Base-by-base conservation (phyloP, 2,888 invertebrate genomes). In the Erebia epiphron region DNA sequence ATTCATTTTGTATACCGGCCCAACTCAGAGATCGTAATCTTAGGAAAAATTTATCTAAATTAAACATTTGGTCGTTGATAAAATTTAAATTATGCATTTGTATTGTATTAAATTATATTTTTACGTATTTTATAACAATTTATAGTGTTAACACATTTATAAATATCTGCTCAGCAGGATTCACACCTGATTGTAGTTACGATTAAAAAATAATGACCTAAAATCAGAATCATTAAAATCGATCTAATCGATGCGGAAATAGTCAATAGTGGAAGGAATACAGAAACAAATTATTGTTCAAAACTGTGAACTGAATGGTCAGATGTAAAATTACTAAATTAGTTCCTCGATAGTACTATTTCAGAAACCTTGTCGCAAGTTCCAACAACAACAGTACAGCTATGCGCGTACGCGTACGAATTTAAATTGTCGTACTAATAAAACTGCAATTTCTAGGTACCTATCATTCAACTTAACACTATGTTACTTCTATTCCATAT, bases 21-120 rank as follows among this genome's bases (percentile, higher is more conserved):
- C 58, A 67, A 67, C 35, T 61, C 52, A 62, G 35, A 71, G 73
- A 75, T 75, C 66, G 11, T 73, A 68, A 73, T 75, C 73, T 58
- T 63, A 67, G 68, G 71, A 69, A 73, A 73, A 71, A 66, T 71
- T 63, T 60, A 63, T 73, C 63, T 56, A 56, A 60, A 46, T 67
- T 64, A 26, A 64, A 52, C 64, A 64, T 64, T 64, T 41, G 35
- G 13, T 64, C 52, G 41, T 54, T 54, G 52, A 64, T 62, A 62
- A 52, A 3, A 43, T 61, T 61, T 61, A 43, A 61, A 61, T n/a
- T 61, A 43, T 18, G 43, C 43, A 43, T 43, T 11, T 18, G 58
- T 61, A 43, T 61, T 43, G 11, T 13, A 62, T 46, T 62, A 62
- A 61, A 61, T 61, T 46, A 49, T 62, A 62, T 62, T 21, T 49